These are phyloP conservation scores for Falco novaeseelandiae DNA, from an alignment of 2,797 vertebrate genomes.

Conservation along the genomic window DNA sequence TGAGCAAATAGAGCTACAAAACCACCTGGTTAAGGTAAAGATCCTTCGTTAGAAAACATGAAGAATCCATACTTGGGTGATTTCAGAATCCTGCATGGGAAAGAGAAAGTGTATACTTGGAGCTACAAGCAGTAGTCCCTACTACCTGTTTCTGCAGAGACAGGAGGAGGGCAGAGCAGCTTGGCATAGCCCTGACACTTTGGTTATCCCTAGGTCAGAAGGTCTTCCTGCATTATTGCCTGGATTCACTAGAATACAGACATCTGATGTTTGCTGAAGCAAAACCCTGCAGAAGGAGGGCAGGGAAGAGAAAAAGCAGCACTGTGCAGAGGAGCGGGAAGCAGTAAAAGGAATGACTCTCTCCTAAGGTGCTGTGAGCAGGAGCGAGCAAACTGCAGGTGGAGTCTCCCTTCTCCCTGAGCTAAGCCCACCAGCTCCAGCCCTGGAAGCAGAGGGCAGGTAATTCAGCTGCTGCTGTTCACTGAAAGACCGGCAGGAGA, in stretches of 20 bases:
- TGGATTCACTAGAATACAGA: not conserved
- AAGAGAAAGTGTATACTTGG: not conserved
- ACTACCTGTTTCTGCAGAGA: not conserved
- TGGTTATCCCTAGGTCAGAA: not conserved
- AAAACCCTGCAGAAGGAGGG: not conserved
- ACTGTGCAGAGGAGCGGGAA: not conserved
- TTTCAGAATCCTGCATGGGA: not conserved
- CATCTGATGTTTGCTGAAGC: not conserved
- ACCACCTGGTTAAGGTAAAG: not conserved
- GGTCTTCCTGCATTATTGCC: not conserved
- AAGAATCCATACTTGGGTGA: not conserved
- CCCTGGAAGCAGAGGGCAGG: not conserved
- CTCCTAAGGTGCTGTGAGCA: accelerated
- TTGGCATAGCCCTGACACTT: not conserved
- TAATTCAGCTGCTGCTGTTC: not conserved
- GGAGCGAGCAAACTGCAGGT: not conserved
- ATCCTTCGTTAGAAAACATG: not conserved
- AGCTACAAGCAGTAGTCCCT: not conserved
- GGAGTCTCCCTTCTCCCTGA: not conserved
- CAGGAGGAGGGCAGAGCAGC: not conserved
- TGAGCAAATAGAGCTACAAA: not conserved
- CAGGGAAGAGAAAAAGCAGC: not conserved
- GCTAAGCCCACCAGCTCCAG: not conserved
- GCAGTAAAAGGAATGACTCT: not conserved
- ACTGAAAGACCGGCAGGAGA: accelerated